phyloP scores from a whole-genome alignment of 2,797 vertebrate species.

The Pteropus rufus region DNA sequence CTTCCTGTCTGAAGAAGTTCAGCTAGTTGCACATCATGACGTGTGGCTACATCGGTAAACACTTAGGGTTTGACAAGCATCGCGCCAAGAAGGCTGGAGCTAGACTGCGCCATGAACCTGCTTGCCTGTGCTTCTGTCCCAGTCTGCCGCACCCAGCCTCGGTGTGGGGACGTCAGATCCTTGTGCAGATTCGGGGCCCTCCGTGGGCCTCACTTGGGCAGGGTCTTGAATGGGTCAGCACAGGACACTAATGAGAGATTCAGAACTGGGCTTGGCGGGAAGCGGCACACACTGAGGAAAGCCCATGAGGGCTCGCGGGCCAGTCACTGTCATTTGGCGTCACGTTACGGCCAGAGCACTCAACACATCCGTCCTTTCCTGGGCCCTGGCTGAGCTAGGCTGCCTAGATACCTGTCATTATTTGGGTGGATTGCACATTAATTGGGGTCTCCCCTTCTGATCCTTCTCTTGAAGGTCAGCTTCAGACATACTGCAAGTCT shows the following conservation, averaged over 20 bases:
- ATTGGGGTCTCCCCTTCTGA: neutral
- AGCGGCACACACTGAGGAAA: neutral
- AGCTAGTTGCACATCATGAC: accelerated
- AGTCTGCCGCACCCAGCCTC: neutral
- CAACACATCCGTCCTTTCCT: neutral
- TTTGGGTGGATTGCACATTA: neutral
- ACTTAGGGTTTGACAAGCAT: neutral
- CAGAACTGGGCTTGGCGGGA: neutral
- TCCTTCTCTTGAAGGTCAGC: neutral
- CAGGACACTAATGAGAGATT: neutral
- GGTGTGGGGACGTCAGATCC: neutral
- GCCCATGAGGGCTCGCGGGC: too few relatives aligned
- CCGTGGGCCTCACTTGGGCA: neutral
- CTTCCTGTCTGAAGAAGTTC: neutral
- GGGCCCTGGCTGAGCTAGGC: neutral
- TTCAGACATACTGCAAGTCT: too few relatives aligned
- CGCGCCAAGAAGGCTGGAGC: neutral
- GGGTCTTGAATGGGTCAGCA: neutral
- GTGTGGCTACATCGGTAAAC: accelerated
- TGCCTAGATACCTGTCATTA: neutral
- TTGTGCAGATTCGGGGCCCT: neutral
- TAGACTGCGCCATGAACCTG: too few relatives aligned
- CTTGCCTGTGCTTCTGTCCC: neutral
- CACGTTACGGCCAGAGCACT: accelerated
- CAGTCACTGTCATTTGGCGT: neutral